These are phyloP conservation scores for Seriola dumerili DNA, from an alignment of 2,113 vertebrate genomes.

Conservation along the genomic window DNA sequence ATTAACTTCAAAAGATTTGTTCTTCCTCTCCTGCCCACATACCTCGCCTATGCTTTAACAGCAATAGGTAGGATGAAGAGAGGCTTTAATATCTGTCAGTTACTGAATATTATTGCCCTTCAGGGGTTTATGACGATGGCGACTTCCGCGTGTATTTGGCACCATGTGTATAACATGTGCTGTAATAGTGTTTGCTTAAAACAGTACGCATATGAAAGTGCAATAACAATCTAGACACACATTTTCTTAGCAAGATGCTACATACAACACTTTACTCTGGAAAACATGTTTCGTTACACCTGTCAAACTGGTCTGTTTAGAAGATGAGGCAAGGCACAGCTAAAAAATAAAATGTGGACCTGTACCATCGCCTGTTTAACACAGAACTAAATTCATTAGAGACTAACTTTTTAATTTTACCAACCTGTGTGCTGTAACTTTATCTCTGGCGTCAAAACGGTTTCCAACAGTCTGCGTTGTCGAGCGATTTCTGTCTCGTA, in stretches of 20 bases:
- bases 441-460: conserved; percentile 12
- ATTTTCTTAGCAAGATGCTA: background rate
- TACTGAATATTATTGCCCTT: too few relatives aligned
- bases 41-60: too few relatives aligned
- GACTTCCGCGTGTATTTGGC: too few relatives aligned
- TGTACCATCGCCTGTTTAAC: fast-evolving
- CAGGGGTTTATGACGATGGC: too few relatives aligned
- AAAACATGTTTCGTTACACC: background rate
- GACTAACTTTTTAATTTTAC: background rate
- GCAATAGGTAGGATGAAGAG: too few relatives aligned
- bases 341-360: fast-evolving
- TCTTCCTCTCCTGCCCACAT: too few relatives aligned
- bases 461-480: conserved; percentile 58
- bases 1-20: too few relatives aligned
- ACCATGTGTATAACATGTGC: too few relatives aligned
- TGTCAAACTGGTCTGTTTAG: background rate
- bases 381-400: fast-evolving
- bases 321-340: fast-evolving
- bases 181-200: too few relatives aligned
- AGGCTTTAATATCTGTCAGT: too few relatives aligned
- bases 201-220: too few relatives aligned
- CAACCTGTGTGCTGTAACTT: conserved; percentile 49
- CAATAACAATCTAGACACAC: background rate
- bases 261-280: background rate
- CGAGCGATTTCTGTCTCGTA: conserved; percentile 64